phyloP scores from a whole-genome alignment of 2,113 vertebrate species.

The Leptobrachium ailaonicum region DNA sequence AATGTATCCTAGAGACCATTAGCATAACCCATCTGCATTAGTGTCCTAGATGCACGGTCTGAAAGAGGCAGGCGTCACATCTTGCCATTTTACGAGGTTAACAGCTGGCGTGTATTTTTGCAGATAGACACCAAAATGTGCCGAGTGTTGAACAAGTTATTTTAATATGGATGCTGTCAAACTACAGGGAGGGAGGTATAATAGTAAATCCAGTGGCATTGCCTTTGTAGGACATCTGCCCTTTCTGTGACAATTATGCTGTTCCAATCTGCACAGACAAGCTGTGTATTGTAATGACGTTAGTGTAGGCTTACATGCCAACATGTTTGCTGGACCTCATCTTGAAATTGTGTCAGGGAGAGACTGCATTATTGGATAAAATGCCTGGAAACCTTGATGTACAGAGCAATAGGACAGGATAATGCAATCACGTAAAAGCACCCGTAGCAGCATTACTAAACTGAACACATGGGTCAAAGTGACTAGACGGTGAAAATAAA shows the following conservation, averaged over 20 bases:
- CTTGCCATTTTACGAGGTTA: conserved; percentile 40
- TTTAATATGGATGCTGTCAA: conserved; percentile 54
- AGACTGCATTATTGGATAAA: neutral
- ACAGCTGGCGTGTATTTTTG: conserved; percentile 48
- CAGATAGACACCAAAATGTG: conserved; percentile 57
- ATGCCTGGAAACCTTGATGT: neutral
- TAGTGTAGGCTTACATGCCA: conserved; percentile 58
- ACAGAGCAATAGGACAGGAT: neutral
- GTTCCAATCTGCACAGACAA: conserved; percentile 57
- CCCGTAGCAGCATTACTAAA: neutral
- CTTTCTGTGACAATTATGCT: conserved; percentile 59
- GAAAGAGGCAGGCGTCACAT: conserved; percentile 14
- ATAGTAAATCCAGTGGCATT: conserved; percentile 58
- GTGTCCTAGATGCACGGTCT: conserved; percentile 34
- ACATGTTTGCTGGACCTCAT: conserved; percentile 51
- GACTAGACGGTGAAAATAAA: neutral
- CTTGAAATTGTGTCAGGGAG: neutral
- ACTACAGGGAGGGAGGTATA: conserved; percentile 58
- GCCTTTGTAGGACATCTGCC: conserved; percentile 62
- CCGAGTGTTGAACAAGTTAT: conserved; percentile 51
- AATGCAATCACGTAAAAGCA: neutral
- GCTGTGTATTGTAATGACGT: conserved; percentile 58
- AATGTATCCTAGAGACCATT: conserved; percentile 44
- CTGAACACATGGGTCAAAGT: neutral
- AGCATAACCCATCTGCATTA: conserved; percentile 48